Percentiles rank a stretch among this genome's conserved stretches.
phyloP scores from a whole-genome alignment of 2,113 vertebrate species.

The Mesoclemmys tuberculata region DNA sequence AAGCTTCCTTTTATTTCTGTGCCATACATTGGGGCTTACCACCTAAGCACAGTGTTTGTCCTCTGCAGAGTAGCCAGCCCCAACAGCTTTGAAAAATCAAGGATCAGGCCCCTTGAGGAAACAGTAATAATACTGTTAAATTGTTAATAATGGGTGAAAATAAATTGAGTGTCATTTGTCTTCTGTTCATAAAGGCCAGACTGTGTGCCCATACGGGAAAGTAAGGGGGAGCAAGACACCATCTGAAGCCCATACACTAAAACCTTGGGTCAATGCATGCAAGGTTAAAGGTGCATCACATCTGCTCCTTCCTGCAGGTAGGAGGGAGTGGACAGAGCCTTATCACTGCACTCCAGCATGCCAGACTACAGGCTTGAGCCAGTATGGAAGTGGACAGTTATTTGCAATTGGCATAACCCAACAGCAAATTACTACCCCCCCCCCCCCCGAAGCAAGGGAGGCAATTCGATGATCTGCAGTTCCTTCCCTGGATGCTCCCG shows the following conservation, averaged over 20 bases:
- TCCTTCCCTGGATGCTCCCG: neutral
- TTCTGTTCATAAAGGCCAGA: neutral
- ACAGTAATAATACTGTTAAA: neutral
- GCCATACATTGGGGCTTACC: neutral
- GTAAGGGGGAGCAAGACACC: neutral
- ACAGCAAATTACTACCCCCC: neutral
- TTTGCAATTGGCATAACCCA: neutral
- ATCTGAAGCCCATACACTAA: neutral
- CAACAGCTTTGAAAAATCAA: neutral
- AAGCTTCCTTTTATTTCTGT: neutral
- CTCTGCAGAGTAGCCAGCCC: neutral
- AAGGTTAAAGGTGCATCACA: neutral
- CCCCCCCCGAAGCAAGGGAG: neutral
- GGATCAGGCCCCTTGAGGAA: neutral
- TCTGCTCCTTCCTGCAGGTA: neutral
- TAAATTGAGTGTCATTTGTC: neutral
- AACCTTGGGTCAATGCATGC: neutral
- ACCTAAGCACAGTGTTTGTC: rapidly evolving
- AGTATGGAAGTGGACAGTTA: neutral
- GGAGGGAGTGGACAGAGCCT: neutral
- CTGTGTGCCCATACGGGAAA: neutral
- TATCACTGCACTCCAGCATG: neutral
- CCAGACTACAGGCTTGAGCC: neutral
- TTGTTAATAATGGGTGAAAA: neutral
- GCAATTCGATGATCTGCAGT: neutral